Evolutionary conservation across 2,113 vertebrate species (phyloP), one percentile per base, ranked within the genome.

Genomic region (Daboia siamensis): DNA sequence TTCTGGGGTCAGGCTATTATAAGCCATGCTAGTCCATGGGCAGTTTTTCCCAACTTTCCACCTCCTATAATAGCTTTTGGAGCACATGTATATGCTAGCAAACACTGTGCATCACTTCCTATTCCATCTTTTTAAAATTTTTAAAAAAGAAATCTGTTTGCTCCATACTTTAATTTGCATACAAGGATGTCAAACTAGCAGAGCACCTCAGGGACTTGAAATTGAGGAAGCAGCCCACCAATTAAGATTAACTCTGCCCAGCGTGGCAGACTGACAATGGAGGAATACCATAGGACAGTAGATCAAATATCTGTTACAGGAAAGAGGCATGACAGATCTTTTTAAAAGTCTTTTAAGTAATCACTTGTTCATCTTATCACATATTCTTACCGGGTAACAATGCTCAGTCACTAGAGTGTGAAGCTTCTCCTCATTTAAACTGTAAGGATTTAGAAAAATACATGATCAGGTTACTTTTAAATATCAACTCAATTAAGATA

Each of bases 321-420:
- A 85, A 21, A 46, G 33, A 46, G 13, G 5, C 33, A 59, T 44
- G 39, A n/a, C 10, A 10, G 4, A n/a, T 69, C 11, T 85, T 57
- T 24, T 20, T 10, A 8, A 20, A 20, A 39, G n/a, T 59, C 9
- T 24, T 23, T 33, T 88, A 21, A 1, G 1, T 29, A 69, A 57
- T 57, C 29, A 59, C 48, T 57, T 0, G 0, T 8, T 15, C 20
- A 12, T 15, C 3, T 1, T 6, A 91, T 11, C 44, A 24, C 1
- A 33, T 86, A 80, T 90, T 98, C 98, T 97, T 94, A 99, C 99
- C 1, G 99, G 98, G 93, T 99, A 99, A 97, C 99, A 99, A 54
- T 98, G 96, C 93, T 99, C 99, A 0, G 99, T 99, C 90, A 99
- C 98, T 97, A 99, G 93, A 21, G 97, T 97, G 97, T 99, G 99